phyloP scores from a whole-genome alignment of 2,113 vertebrate species.

The Xenopus laevis region DNA sequence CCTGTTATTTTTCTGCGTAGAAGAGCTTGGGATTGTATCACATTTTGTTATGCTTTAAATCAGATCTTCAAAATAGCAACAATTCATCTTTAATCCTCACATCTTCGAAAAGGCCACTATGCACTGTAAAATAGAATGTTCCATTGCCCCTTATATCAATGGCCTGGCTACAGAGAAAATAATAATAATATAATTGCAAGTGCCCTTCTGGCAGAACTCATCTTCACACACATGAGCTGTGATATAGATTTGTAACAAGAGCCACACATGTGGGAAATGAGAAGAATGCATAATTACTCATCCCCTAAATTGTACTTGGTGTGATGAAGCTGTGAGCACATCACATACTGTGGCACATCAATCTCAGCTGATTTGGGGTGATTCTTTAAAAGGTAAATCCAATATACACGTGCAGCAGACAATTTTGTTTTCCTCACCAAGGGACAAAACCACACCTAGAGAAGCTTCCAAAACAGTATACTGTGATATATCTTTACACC shows the following conservation, averaged over 20 bases:
- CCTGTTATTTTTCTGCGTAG: neutral
- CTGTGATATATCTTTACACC: too few relatives aligned
- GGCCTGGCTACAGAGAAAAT: slow-evolving; percentile 45
- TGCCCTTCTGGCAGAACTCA: slow-evolving; percentile 49
- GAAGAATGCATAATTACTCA: slow-evolving; percentile 36
- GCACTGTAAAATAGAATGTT: neutral
- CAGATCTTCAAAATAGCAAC: neutral
- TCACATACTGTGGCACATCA: slow-evolving; percentile 74
- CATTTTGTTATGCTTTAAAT: slow-evolving; percentile 24
- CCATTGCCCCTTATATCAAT: neutral
- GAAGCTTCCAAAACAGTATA: too few relatives aligned
- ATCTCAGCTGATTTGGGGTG: slow-evolving; percentile 68
- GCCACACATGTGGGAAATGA: slow-evolving; percentile 38
- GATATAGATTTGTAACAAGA: slow-evolving; percentile 67
- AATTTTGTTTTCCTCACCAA: slow-evolving; percentile 80
- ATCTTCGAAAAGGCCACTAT: neutral
- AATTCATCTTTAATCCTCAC: neutral
- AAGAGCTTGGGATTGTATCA: neutral
- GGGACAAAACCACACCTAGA: slow-evolving; percentile 42
- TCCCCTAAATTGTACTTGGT: neutral
- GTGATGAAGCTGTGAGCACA: slow-evolving; percentile 65
- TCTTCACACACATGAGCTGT: slow-evolving; percentile 58
- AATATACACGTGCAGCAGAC: slow-evolving; percentile 71
- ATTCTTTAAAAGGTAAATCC: slow-evolving; percentile 74
- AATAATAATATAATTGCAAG: slow-evolving; percentile 69